Percentiles rank a stretch among this genome's conserved stretches.
Conservation (phyloP, 2,113 vertebrate genomes). For the Sterrhoptilus dennistouni region DNA sequence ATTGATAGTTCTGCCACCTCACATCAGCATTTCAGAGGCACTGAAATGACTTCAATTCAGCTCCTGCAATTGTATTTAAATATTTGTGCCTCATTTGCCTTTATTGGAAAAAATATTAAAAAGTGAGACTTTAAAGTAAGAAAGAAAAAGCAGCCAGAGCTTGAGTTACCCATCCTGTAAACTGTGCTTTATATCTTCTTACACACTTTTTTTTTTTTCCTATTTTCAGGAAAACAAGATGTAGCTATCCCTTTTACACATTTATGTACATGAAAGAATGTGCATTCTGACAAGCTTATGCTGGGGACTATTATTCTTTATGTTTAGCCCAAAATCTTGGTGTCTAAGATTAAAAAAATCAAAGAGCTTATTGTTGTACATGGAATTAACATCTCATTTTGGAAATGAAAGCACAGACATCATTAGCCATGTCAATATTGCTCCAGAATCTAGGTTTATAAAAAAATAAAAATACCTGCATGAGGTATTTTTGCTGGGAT, state of each 20-base stretch:
- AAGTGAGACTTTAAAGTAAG: not conserved
- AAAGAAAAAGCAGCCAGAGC: not conserved
- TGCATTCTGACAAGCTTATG: not conserved
- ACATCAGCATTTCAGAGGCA: not conserved
- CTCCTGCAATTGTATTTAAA: not conserved
- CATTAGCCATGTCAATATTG: not conserved
- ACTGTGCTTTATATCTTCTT: not conserved
- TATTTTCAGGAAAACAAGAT: not conserved
- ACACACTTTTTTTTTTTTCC: fast-evolving
- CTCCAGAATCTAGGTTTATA: not conserved
- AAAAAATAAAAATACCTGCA: not conserved
- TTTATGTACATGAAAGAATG: not conserved
- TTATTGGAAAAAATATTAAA: not conserved
- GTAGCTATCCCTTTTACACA: not conserved
- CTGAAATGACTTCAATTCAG: not conserved
- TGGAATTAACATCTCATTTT: not conserved
- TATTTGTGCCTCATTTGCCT: not conserved
- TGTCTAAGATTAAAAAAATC: not conserved
- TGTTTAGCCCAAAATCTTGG: not conserved
- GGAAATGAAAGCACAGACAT: not conserved
- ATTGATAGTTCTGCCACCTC: not conserved
- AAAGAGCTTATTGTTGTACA: not conserved
- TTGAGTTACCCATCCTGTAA: not conserved
- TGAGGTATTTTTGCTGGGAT: not conserved
- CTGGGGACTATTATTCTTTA: not conserved